phyloP scores from a whole-genome alignment of 2,113 vertebrate genomes.

The Phrynocephalus versicolor region DNA sequence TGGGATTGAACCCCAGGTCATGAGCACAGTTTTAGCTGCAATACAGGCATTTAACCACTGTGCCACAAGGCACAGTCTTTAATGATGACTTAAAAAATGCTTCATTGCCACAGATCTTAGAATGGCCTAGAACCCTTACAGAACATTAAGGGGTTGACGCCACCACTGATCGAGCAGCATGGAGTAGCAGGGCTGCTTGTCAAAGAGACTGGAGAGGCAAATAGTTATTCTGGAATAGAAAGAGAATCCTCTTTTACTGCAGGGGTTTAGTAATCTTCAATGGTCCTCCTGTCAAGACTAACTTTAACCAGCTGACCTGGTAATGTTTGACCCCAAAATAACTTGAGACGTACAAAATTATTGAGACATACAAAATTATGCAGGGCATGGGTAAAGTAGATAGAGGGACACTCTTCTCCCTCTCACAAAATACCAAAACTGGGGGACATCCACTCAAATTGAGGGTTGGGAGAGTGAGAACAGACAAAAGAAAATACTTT shows the following conservation, averaged over 20 bases:
- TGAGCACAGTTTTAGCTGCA: too few relatives aligned
- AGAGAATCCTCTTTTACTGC: neutral
- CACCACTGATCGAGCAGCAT: neutral
- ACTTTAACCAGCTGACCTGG: neutral
- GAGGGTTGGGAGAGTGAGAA: too few relatives aligned
- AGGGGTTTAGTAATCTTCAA: neutral
- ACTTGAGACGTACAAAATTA: too few relatives aligned
- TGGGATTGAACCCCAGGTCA: too few relatives aligned
- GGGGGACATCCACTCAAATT: too few relatives aligned
- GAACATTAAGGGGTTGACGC: neutral
- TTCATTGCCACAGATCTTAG: neutral
- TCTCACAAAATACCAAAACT: too few relatives aligned
- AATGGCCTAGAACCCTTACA: neutral
- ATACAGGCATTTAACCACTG: too few relatives aligned
- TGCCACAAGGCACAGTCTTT: too few relatives aligned
- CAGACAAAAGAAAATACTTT: too few relatives aligned
- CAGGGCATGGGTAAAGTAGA: too few relatives aligned
- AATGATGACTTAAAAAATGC: neutral
- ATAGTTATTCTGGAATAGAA: neutral
- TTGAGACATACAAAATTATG: too few relatives aligned
- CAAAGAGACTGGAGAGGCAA: neutral
- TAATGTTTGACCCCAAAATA: neutral
- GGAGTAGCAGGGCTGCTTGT: neutral
- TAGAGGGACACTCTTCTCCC: too few relatives aligned
- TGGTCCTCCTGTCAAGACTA: neutral